Base-by-base conservation (phyloP, 1,140 invertebrate species). In the Ylistrum balloti region DNA sequence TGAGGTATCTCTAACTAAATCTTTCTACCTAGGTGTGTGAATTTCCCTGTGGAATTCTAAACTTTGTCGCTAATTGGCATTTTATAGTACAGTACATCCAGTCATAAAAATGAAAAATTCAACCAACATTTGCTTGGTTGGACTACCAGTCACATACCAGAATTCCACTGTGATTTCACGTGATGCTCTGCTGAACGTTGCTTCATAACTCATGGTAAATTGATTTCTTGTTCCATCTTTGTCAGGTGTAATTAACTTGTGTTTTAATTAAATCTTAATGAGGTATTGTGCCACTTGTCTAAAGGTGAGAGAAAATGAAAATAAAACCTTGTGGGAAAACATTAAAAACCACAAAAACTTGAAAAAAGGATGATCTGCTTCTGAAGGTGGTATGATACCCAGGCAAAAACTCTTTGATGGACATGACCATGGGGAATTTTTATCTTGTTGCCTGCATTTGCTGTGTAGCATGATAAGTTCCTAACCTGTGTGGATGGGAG, bases 21-120 rank as follows among this genome's bases (percentile, higher is more conserved):
- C 56, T 28, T 34, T 32, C 86, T 56, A 89, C 88, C 74, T 89
- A 89, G 88, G 38, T 86, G 38, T 28, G n/a, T n/a, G 41, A 86
- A 89, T 89, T 89, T 89, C 88, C 88, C 88, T 22, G n/a, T 38
- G 88, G 88, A 89, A 89, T 89, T 89, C 86, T 89, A 89, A 89
- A 89, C 56, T 89, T 89, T 89, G 86, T 89, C 88, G 45, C 88
- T 89, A 89, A 89, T 89, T 89, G 88, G 86, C 88, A 38, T 89
- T 89, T 89, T 89, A 89, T 89, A 89, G 88, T 89, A 89, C 74
- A 33, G 33, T n/a, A 85, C 33, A n/a, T 38, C 41, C 13, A 74
- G 56, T 74, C 56, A 74, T 74, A 74, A 74, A 74, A 74, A 74
- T 74, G 56, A 74, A 74, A 74, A 74, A 74, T 74, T 74, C n/a